Evolutionary conservation across 2,797 vertebrate species (phyloP).

Genomic region (Brachyrhaphis roseni): DNA sequence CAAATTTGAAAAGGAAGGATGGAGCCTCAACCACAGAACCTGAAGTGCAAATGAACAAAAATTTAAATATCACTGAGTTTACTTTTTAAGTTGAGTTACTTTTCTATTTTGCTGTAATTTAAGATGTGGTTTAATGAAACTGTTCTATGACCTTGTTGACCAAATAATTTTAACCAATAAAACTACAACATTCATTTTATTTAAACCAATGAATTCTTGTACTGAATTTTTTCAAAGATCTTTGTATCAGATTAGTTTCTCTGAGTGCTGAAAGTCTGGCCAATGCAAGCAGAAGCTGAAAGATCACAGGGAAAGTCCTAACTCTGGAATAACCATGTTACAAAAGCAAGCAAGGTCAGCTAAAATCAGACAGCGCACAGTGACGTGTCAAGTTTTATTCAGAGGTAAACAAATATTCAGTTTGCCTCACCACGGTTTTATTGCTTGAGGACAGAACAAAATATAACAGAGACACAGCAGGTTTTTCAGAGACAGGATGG

Average conservation of each 20-base stretch:
- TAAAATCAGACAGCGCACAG: slow-evolving; percentile 7
- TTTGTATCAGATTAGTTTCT: background rate
- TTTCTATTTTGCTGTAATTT: background rate
- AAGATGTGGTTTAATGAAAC: background rate
- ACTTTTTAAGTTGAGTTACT: background rate
- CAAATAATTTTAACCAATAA: background rate
- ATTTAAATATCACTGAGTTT: background rate
- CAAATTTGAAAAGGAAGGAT: background rate
- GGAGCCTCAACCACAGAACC: background rate
- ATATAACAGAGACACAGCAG: background rate
- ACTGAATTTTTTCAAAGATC: background rate
- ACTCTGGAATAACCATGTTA: background rate
- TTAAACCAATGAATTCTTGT: background rate
- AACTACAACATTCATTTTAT: background rate
- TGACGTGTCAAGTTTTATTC: slow-evolving; percentile 38
- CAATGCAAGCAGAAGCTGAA: background rate
- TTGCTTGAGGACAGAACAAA: slow-evolving; percentile 15
- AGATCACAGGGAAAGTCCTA: background rate
- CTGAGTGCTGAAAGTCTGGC: slow-evolving; percentile 13
- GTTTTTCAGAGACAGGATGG: slow-evolving; percentile 18
- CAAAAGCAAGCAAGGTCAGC: slow-evolving; percentile 28
- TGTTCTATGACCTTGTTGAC: background rate
- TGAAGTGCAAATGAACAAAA: background rate
- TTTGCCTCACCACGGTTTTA: slow-evolving; percentile 26
- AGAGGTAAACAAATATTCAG: slow-evolving; percentile 44